Conservation (phyloP, 2,797 vertebrate genomes). For the Bryconaethiops microstoma region DNA sequence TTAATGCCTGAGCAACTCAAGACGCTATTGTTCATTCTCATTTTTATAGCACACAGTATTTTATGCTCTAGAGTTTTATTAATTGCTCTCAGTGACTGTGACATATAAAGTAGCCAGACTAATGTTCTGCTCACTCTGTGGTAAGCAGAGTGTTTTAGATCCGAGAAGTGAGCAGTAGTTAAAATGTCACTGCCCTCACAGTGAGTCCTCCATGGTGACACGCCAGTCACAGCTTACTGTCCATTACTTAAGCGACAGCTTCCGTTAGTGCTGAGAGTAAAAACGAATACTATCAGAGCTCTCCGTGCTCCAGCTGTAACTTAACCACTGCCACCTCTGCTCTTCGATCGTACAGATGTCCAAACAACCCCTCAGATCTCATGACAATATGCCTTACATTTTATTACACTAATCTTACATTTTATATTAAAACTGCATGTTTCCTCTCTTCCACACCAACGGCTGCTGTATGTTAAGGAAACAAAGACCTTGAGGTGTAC, state of each 20-base stretch:
- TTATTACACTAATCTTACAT: background rate
- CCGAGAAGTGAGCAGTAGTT: background rate
- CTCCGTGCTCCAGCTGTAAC: slow-evolving; percentile 11
- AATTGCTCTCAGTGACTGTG: background rate
- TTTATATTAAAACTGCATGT: slow-evolving; percentile 1
- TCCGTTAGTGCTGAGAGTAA: background rate
- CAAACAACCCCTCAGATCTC: background rate
- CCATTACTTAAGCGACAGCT: slow-evolving; percentile 1
- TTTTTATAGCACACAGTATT: no score
- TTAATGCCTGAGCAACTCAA: no score
- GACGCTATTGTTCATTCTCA: no score
- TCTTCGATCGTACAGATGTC: slow-evolving; percentile 3
- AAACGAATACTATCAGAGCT: slow-evolving; percentile 36
- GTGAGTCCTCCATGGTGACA: background rate
- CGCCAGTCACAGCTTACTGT: slow-evolving; percentile 3
- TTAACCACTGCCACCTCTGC: background rate
- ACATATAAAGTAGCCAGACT: background rate
- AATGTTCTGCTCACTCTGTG: background rate
- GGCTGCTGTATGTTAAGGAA: slow-evolving; percentile 16
- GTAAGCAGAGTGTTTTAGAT: background rate
- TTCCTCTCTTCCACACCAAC: background rate
- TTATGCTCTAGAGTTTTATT: no score
- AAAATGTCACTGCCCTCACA: background rate
- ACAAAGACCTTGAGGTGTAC: slow-evolving; percentile 13
- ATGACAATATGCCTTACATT: background rate